Evolutionary conservation across 1,140 invertebrate genomes (phyloP).

Genomic region (Eueides isabella): DNA sequence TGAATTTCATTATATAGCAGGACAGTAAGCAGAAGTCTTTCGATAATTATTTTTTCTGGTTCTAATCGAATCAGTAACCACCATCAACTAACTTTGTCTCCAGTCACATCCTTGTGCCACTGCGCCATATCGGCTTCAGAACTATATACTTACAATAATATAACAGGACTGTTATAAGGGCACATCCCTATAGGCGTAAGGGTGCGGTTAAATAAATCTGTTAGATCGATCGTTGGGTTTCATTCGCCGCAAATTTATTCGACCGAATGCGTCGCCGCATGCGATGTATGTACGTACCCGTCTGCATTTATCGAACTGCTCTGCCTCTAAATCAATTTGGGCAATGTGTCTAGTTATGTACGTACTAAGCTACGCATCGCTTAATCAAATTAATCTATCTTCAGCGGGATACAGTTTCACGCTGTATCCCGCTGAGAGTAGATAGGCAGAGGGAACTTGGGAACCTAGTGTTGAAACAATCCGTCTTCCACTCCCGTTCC

Average conservation of each 20-base stretch:
- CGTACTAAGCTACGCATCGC: not conserved
- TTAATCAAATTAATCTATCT: too few relatives aligned
- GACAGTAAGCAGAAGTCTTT: too few relatives aligned
- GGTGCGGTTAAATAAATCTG: conserved; percentile 49
- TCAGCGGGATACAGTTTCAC: too few relatives aligned
- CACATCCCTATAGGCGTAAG: conserved; percentile 32
- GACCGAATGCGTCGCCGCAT: conserved; percentile 43
- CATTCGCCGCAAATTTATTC: conserved; percentile 48
- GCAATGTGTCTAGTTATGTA: not conserved
- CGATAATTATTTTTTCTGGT: too few relatives aligned
- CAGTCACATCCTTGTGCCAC: not conserved
- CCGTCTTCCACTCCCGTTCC: too few relatives aligned
- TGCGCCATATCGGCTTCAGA: too few relatives aligned
- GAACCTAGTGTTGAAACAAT: too few relatives aligned
- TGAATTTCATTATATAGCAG: too few relatives aligned
- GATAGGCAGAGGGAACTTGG: too few relatives aligned
- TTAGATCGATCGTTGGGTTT: conserved; percentile 46
- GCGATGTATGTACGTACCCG: conserved; percentile 34
- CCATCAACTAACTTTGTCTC: too few relatives aligned
- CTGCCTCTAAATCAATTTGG: conserved; percentile 28
- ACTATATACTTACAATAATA: not conserved
- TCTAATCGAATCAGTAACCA: too few relatives aligned
- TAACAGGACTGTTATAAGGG: not conserved
- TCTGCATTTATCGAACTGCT: conserved; percentile 21
- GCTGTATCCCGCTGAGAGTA: too few relatives aligned